phyloP scores from a whole-genome alignment of 2,113 vertebrate species.

The Haliaeetus leucogaster region DNA sequence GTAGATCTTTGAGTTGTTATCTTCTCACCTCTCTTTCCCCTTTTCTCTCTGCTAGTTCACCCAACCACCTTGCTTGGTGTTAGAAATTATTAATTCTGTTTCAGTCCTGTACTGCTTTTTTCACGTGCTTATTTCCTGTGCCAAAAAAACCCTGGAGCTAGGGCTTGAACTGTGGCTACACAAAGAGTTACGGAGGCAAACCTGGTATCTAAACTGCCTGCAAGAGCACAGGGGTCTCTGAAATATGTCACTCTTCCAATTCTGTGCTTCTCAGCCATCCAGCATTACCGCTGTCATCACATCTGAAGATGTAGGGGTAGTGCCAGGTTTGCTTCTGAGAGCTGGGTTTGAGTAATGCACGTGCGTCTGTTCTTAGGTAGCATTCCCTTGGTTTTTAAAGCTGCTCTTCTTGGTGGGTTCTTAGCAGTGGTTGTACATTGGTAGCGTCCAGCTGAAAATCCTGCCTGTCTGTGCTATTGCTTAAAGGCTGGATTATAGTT shows the following conservation, averaged over 20 bases:
- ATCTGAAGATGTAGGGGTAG: not conserved
- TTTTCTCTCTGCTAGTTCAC: not conserved
- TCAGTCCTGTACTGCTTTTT: not conserved
- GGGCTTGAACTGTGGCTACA: not conserved
- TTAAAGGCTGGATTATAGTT: not conserved
- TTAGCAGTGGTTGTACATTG: fast-evolving
- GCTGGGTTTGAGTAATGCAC: not conserved
- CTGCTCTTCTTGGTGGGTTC: not conserved
- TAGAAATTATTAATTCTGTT: not conserved
- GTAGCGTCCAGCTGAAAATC: not conserved
- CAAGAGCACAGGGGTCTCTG: not conserved
- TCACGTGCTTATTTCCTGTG: not conserved
- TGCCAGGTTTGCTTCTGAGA: not conserved
- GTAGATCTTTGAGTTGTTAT: not conserved
- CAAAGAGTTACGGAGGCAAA: not conserved
- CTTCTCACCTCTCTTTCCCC: not conserved
- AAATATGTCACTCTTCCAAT: not conserved
- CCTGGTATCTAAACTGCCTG: not conserved
- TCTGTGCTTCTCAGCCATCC: not conserved
- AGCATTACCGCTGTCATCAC: fast-evolving
- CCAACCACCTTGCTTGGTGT: not conserved
- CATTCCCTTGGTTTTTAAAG: not conserved
- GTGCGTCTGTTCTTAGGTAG: not conserved
- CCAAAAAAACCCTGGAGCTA: not conserved
- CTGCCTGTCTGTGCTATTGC: fast-evolving